A percentile compares a stretch with the other conserved stretches of the same genome.
Conservation (phyloP, 1,140 invertebrate genomes). For the Dreissena rostriformis region DNA sequence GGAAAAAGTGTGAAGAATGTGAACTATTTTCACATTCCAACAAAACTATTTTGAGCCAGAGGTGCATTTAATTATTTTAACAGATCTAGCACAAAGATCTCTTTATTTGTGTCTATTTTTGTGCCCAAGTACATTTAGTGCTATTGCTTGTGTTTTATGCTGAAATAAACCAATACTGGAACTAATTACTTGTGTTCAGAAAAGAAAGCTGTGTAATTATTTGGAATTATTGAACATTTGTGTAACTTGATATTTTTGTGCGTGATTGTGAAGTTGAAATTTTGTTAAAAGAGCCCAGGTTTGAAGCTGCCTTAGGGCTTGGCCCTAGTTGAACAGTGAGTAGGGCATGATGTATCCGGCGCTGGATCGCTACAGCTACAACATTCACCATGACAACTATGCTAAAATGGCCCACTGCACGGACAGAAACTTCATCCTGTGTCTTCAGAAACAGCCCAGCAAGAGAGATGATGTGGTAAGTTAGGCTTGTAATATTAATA, state of each 20-base stretch:
- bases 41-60: no score
- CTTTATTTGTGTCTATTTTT: no score
- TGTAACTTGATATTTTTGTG: neutral
- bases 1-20: no score
- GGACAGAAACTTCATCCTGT: constrained; percentile 64
- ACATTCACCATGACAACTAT: constrained; percentile 51
- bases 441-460: constrained; percentile 67
- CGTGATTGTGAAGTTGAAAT: neutral
- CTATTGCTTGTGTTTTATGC: no score
- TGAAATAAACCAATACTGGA: no score
- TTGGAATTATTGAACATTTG: neutral
- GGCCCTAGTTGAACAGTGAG: neutral
- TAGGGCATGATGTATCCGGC: constrained; percentile 39
- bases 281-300: neutral
- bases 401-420: constrained; percentile 56
- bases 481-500: constrained; percentile 1
- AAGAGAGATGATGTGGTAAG: constrained; percentile 66
- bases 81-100: no score
- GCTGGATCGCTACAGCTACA: constrained; percentile 48
- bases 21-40: no score
- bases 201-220: neutral
- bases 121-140: no score
- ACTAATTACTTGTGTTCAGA: no score
- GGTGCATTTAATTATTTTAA: no score
- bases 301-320: neutral